phyloP scores from a whole-genome alignment of 2,888 invertebrate species.

The Embidobia sp. region DNA sequence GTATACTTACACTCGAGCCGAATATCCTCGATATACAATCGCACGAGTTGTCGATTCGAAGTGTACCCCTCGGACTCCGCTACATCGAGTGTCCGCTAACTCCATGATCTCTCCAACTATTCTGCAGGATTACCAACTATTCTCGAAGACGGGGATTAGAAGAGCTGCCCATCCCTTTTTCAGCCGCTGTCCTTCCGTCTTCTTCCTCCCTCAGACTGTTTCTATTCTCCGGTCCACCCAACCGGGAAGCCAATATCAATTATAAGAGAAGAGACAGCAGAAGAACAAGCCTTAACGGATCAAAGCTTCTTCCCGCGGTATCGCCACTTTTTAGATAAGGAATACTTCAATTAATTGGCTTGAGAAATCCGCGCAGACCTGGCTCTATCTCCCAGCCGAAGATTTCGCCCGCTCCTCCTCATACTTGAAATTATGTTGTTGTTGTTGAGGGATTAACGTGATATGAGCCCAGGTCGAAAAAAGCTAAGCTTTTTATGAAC shows the following conservation, averaged over 20 bases:
- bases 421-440: slow-evolving; percentile 47
- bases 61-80: too few relatives aligned
- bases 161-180: slow-evolving; percentile 65
- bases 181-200: slow-evolving; percentile 47
- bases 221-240: slow-evolving; percentile 44
- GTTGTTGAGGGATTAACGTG: slow-evolving; percentile 45
- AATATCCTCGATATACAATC: slow-evolving; percentile 38
- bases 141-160: slow-evolving; percentile 80
- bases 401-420: slow-evolving; percentile 16
- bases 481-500: slow-evolving; percentile 47
- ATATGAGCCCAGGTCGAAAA: slow-evolving; percentile 33
- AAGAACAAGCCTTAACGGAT: slow-evolving; percentile 79
- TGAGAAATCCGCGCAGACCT: slow-evolving; percentile 40
- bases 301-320: slow-evolving; percentile 75
- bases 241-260: slow-evolving; percentile 79
- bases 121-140: slow-evolving; percentile 81
- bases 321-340: slow-evolving; percentile 80
- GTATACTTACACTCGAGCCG: slow-evolving; percentile 29
- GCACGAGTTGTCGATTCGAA: slow-evolving; percentile 21
- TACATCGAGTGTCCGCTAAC: slow-evolving; percentile 77
- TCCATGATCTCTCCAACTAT: slow-evolving; percentile 81
- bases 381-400: slow-evolving; percentile 33
- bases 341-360: slow-evolving; percentile 79
- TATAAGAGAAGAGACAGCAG: slow-evolving; percentile 81
- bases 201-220: too few relatives aligned